Percentiles rank a stretch among this genome's conserved stretches.
phyloP scores from a whole-genome alignment of 2,888 invertebrate genomes.

The Dascillus cervinus region DNA sequence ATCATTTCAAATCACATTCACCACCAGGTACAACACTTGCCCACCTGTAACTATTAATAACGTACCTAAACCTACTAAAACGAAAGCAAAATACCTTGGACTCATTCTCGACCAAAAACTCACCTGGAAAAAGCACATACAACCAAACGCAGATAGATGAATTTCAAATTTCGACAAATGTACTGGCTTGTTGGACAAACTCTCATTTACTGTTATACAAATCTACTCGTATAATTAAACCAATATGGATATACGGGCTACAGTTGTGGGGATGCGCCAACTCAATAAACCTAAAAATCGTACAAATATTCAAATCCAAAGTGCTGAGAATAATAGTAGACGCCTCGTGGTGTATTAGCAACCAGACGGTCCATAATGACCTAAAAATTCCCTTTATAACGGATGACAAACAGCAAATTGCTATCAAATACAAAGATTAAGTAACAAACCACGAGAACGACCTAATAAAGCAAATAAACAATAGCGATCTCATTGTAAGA shows the following conservation, averaged over 20 bases:
- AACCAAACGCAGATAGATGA: conserved; percentile 13
- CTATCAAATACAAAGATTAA: too few relatives aligned
- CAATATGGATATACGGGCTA: conserved; percentile 7
- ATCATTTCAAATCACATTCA: conserved; percentile 6
- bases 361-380: too few relatives aligned
- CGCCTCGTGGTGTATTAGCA: conserved; percentile 6
- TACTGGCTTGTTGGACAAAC: conserved; percentile 9
- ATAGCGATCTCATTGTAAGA: too few relatives aligned
- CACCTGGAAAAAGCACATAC: conserved; percentile 15
- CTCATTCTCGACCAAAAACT: conserved; percentile 13
- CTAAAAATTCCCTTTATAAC: too few relatives aligned
- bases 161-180: conserved; percentile 8
- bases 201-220: conserved; percentile 5
- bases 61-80: conserved; percentile 28
- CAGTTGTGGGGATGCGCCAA: conserved; percentile 8
- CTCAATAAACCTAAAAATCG: conserved; percentile 3
- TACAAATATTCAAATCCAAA: conserved; percentile 7
- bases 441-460: too few relatives aligned
- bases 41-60: conserved; percentile 7
- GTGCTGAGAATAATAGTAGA: conserved; percentile 4
- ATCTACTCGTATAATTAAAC: too few relatives aligned
- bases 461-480: too few relatives aligned
- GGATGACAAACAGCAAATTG: too few relatives aligned
- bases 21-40: conserved; percentile 5
- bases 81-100: conserved; percentile 18